These are phyloP conservation scores for Cephus pygmeus DNA, from an alignment of 2,888 invertebrate species.

Conservation along the genomic window DNA sequence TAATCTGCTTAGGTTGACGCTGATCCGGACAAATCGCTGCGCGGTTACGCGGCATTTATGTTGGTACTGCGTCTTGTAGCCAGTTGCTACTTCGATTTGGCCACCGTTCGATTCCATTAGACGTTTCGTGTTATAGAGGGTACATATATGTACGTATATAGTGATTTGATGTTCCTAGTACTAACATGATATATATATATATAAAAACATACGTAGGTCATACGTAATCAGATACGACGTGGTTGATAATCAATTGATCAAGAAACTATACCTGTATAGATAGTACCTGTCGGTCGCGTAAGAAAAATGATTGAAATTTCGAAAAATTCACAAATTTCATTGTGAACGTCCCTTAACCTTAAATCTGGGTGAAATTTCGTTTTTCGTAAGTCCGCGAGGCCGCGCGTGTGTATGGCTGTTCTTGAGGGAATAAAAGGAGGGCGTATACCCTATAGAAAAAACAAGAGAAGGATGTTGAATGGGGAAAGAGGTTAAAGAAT, in stretches of 20 bases:
- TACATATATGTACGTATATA: too few relatives aligned
- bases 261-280: too few relatives aligned
- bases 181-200: too few relatives aligned
- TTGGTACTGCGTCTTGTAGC: conserved; percentile 21
- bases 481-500: conserved; percentile 14
- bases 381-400: neutral
- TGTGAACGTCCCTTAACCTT: too few relatives aligned
- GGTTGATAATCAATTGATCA: too few relatives aligned
- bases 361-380: neutral
- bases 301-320: neutral
- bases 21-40: conserved; percentile 72
- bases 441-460: neutral
- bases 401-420: neutral
- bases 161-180: too few relatives aligned
- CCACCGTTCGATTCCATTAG: too few relatives aligned
- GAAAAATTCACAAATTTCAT: neutral
- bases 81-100: too few relatives aligned
- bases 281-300: too few relatives aligned
- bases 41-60: conserved; percentile 62
- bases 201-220: too few relatives aligned
- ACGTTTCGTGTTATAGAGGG: too few relatives aligned
- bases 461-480: neutral
- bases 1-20: conserved; percentile 73
- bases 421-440: neutral
- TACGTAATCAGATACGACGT: too few relatives aligned